phyloP scores from a whole-genome alignment of 2,888 invertebrate species.

The Agriopis aurantiaria region DNA sequence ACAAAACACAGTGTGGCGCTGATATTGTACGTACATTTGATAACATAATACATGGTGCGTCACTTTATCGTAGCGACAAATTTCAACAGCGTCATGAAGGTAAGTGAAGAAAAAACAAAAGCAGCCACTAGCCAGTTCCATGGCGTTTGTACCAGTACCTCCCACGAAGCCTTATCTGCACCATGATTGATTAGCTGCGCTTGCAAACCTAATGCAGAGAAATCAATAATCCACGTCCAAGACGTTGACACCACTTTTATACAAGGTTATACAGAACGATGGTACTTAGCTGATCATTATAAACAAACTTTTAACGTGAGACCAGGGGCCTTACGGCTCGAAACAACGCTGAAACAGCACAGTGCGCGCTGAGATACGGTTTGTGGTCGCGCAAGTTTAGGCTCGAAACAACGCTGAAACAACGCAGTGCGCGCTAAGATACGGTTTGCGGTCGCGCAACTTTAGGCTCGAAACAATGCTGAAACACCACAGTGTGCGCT shows the following conservation, averaged over 20 bases:
- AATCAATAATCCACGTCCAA: slow-evolving; percentile 43
- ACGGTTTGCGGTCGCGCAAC: too few relatives aligned
- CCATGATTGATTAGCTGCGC: slow-evolving; percentile 43
- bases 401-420: too few relatives aligned
- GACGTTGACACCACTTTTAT: slow-evolving; percentile 20
- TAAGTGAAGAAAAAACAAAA: slow-evolving; percentile 15
- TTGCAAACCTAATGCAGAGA: slow-evolving; percentile 41
- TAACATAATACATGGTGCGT: neutral
- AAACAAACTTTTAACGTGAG: neutral
- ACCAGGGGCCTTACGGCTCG: too few relatives aligned
- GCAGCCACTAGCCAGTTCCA: slow-evolving; percentile 9
- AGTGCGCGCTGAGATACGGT: too few relatives aligned
- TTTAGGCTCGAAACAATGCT: too few relatives aligned
- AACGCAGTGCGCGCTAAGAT: too few relatives aligned
- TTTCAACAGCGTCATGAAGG: neutral
- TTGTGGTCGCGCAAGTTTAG: too few relatives aligned
- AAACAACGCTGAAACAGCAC: too few relatives aligned
- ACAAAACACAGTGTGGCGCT: too few relatives aligned
- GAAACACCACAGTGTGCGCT: too few relatives aligned
- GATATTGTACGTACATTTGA: too few relatives aligned
- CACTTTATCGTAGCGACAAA: neutral
- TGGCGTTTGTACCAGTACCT: slow-evolving; percentile 38
- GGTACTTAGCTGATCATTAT: neutral
- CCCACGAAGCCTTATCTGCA: slow-evolving; percentile 46
- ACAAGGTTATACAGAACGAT: neutral